Base-by-base conservation (phyloP, 2,888 invertebrate genomes). In the Zootermopsis nevadensis region DNA sequence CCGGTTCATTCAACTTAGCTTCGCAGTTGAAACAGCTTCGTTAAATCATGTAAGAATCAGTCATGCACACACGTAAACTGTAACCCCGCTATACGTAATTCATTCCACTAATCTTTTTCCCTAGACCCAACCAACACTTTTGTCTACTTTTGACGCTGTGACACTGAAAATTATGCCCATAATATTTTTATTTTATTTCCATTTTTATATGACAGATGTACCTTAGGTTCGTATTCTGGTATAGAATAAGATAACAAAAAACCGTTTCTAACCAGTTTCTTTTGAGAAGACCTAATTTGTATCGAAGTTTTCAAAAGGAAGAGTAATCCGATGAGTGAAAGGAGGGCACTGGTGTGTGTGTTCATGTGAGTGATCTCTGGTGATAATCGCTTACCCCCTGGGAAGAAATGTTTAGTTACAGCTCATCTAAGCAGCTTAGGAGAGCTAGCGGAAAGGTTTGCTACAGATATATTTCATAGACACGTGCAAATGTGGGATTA, bases 361-460 rank as follows among this genome's bases (percentile, higher is more conserved):
- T 27, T 27, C 60, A 60, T 60, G 27, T 60, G 48, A 48, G 48
- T 48, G 48, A 48, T 48, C 1, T 12, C 48, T 60, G 60, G 60
- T 27, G 48, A 60, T 60, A 60, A 60, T 60, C 60, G n/a, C 60
- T 10, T 60, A 60, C 60, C 60, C 60, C 27, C 60, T 60, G 60
- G 48, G 48, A 15, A 48, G 48, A 12, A 48, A n/a, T 60, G n/a
- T 27, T n/a, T n/a, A 27, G 60, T 60, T 27, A 60, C 60, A n/a
- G 60, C n/a, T 48, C 48, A 48, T 48, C n/a, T 60, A 60, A 60
- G 60, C 60, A 10, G 60, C 60, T 60, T 60, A 60, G 10, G 19
- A 27, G n/a, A 27, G 60, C 60, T 60, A 60, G 60, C 60, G 60
- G 60, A 60, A 60, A 60, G 27, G 60, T 60, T 60, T 60, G 60